Conservation (phyloP, 2,113 vertebrate genomes). For the Toxostoma redivivum region DNA sequence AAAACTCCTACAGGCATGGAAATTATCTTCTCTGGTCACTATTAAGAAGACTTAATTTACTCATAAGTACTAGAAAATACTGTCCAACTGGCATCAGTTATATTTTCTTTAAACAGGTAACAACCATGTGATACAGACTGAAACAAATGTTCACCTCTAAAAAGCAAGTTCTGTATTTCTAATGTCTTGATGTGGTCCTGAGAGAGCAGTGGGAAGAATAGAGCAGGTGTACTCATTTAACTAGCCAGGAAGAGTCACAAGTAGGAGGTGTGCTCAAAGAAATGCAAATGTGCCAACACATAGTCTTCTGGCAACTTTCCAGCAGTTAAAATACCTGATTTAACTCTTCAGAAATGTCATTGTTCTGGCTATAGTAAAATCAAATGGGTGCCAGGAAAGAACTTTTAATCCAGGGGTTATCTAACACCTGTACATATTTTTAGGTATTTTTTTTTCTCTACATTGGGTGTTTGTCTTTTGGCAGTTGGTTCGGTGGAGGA, state of each 20-base stretch:
- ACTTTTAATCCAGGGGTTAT: not conserved
- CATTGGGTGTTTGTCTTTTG: slow-evolving; percentile 51
- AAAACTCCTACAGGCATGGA: not conserved
- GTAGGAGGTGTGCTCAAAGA: not conserved
- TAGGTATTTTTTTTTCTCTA: not conserved
- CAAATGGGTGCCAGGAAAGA: not conserved
- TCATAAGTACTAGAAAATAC: not conserved
- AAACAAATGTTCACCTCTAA: not conserved
- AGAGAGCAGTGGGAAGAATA: not conserved
- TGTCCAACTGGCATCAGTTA: not conserved
- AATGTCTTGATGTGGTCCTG: not conserved
- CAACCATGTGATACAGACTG: not conserved
- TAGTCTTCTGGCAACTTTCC: not conserved
- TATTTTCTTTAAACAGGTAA: not conserved
- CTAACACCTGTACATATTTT: not conserved
- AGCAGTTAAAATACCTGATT: not conserved
- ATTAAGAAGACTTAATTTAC: not conserved
- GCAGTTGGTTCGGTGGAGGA: slow-evolving; percentile 47
- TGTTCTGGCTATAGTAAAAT: not conserved
- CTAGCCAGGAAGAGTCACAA: not conserved
- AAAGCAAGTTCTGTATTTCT: not conserved
- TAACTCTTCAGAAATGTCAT: not conserved
- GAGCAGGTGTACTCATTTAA: not conserved
- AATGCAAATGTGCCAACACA: not conserved
- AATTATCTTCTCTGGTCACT: not conserved